Conservation (phyloP, 2,797 vertebrate species). For the Scleropages formosus region DNA sequence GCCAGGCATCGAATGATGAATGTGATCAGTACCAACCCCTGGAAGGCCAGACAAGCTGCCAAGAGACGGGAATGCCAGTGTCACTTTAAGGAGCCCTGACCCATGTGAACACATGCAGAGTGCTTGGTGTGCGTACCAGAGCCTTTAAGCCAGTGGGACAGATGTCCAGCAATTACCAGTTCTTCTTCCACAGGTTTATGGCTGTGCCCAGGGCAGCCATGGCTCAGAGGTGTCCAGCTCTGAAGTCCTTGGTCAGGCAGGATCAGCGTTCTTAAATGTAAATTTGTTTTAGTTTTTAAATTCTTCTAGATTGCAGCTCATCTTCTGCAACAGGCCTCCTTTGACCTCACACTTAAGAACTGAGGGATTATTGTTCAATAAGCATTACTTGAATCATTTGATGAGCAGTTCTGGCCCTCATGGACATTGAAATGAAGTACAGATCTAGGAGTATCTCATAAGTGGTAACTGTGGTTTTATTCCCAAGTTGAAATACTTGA, state of each 20-base stretch:
- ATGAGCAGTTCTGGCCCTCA: not conserved
- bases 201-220: not conserved
- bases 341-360: not conserved
- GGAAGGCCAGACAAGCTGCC: conserved; percentile 5
- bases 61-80: not conserved
- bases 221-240: not conserved
- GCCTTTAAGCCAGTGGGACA: conserved; percentile 19
- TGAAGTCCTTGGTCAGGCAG: not conserved
- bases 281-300: not conserved
- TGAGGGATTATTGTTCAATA: not conserved
- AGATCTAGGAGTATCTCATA: not conserved
- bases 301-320: conserved; percentile 2
- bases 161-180: conserved; percentile 17
- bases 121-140: conserved; percentile 19
- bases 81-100: conserved; percentile 11
- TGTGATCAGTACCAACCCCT: not conserved
- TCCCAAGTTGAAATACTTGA: too few species aligned
- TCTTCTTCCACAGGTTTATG: not conserved
- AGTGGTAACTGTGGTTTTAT: not conserved
- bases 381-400: not conserved
- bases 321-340: not conserved
- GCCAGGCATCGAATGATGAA: not conserved
- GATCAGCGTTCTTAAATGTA: not conserved
- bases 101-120: not conserved
- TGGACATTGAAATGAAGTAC: not conserved